Evolutionary conservation across 2,888 invertebrate species (phyloP).

Genomic region (Clitarchus hookeri): DNA sequence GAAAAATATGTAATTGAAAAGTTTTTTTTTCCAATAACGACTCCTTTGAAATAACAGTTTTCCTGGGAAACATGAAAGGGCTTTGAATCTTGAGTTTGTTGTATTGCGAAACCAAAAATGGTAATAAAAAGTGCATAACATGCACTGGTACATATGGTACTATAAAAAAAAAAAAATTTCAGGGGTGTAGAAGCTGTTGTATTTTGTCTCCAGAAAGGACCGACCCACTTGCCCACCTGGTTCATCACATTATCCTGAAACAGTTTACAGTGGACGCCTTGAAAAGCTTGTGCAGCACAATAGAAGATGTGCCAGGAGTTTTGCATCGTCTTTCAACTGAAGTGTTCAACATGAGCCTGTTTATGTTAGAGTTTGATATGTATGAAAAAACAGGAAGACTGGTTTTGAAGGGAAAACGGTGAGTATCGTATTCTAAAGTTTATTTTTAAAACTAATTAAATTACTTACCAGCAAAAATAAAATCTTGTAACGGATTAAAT

Average conservation of each 20-base stretch:
- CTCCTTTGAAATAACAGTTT: no score
- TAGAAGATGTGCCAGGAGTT: background rate
- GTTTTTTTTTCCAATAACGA: no score
- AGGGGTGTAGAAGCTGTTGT: background rate
- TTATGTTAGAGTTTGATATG: slow-evolving; percentile 25
- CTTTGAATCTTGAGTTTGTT: no score
- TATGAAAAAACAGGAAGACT: slow-evolving; percentile 12
- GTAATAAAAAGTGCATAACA: no score
- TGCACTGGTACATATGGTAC: no score
- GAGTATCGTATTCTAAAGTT: background rate
- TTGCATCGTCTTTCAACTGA: slow-evolving; percentile 20
- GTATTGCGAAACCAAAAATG: no score
- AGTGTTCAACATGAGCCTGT: background rate
- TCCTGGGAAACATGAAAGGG: no score
- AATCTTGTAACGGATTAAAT: no score
- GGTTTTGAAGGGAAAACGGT: slow-evolving; percentile 12
- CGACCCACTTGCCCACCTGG: background rate
- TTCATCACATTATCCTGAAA: slow-evolving; percentile 12
- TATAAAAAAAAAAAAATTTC: no score
- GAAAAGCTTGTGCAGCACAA: background rate
- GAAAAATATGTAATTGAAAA: no score
- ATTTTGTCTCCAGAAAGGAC: slow-evolving; percentile 17
- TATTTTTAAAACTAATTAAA: no score
- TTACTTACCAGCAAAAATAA: no score
- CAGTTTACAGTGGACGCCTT: background rate